These are phyloP conservation scores for Phyllostomus discolor DNA, from an alignment of 2,113 vertebrate genomes.

Conservation along the genomic window DNA sequence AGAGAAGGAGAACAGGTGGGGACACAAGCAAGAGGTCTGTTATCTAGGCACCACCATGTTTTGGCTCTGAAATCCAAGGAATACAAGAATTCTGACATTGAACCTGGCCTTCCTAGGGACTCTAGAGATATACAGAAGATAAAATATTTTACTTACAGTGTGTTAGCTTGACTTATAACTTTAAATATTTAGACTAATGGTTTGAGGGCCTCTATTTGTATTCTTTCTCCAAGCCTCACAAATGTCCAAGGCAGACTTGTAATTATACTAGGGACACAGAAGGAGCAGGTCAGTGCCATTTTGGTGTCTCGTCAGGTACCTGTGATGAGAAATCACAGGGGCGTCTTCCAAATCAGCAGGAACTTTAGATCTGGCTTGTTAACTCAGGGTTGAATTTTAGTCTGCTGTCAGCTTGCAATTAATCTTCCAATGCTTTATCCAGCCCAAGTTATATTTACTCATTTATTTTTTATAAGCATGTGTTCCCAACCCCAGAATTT, in stretches of 20 bases:
- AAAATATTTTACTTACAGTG: background rate
- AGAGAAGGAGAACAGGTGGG: background rate
- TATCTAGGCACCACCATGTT: background rate
- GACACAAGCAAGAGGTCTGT: background rate
- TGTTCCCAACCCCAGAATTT: background rate
- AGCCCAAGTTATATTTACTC: conserved; percentile 28
- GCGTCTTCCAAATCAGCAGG: background rate
- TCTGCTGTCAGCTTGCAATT: background rate
- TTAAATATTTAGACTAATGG: background rate
- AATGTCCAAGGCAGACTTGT: background rate
- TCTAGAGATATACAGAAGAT: background rate
- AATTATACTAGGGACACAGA: background rate
- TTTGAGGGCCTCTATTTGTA: background rate
- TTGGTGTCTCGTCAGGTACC: background rate
- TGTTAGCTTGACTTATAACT: background rate
- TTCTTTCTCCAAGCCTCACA: background rate
- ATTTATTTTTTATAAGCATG: conserved; percentile 30
- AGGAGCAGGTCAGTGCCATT: background rate
- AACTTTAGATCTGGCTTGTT: background rate
- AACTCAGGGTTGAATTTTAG: background rate
- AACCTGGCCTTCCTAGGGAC: background rate
- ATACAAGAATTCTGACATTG: background rate
- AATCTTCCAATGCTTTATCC: background rate
- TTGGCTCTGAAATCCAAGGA: background rate
- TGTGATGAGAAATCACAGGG: background rate